Percentiles rank a stretch among this genome's conserved stretches.
Conservation (phyloP, 2,797 vertebrate species). For the Pantherophis alleghaniensis region DNA sequence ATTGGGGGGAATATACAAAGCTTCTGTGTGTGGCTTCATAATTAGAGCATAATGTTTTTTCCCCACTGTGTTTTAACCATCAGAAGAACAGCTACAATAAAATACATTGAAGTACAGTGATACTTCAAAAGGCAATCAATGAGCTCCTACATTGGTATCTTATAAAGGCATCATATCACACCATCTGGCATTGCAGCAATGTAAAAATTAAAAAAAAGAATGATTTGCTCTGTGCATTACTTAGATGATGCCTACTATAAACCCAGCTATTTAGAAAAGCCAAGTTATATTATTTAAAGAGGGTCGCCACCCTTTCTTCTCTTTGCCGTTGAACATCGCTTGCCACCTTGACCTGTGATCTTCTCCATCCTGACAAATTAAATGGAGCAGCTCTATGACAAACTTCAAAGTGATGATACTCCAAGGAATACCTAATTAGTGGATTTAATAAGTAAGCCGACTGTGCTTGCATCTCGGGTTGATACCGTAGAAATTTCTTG, state of each 20-base stretch:
- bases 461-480: not conserved
- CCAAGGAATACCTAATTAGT: not conserved
- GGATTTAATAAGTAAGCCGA: not conserved
- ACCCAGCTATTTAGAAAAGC: not conserved
- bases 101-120: not conserved
- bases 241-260: not conserved
- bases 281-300: not conserved
- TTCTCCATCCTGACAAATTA: not conserved
- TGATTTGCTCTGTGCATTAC: not conserved
- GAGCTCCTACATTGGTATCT: too few relatives aligned
- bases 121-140: not conserved
- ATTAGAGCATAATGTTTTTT: not conserved
- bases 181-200: not conserved
- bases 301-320: not conserved
- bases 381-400: not conserved
- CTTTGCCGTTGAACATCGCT: not conserved
- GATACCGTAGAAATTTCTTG: not conserved
- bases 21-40: not conserved
- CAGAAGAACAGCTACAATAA: not conserved
- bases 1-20: not conserved
- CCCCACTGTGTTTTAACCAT: not conserved
- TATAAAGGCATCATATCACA: not conserved
- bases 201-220: not conserved
- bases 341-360: not conserved
- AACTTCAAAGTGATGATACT: conserved; percentile 4